phyloP scores from a whole-genome alignment of 2,113 vertebrate species.

The Capreolus pygargus region DNA sequence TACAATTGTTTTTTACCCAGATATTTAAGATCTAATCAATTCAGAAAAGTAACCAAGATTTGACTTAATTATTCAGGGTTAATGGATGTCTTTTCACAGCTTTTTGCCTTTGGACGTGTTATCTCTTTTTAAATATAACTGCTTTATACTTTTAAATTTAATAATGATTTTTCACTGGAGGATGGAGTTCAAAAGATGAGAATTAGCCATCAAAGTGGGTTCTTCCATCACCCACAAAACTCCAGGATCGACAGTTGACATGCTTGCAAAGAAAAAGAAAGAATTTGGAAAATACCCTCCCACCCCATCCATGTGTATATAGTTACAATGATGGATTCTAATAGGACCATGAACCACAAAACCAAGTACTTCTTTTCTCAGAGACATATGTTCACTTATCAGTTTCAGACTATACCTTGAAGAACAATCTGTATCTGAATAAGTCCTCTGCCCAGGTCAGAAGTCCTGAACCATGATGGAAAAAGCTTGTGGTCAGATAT shows the following conservation, averaged over 20 bases:
- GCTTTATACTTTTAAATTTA: background rate
- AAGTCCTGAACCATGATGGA: background rate
- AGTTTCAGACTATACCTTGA: background rate
- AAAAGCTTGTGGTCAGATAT: background rate
- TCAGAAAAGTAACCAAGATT: background rate
- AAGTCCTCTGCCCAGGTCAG: background rate
- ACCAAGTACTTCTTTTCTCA: background rate
- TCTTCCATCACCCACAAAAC: background rate
- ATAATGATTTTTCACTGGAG: background rate
- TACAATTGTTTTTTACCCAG: background rate
- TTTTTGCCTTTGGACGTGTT: background rate
- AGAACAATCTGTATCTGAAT: background rate
- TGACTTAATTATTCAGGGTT: background rate
- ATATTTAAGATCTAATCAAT: background rate
- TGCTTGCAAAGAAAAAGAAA: background rate
- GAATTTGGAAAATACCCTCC: background rate
- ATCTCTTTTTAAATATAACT: background rate
- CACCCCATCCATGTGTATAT: rapidly evolving
- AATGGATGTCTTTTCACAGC: background rate
- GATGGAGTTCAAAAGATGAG: background rate
- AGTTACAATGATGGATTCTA: background rate
- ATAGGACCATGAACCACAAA: background rate
- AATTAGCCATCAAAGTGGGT: background rate
- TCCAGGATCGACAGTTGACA: background rate
- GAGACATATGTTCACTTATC: background rate